A percentile compares a stretch with the other conserved stretches of the same genome.
phyloP scores from a whole-genome alignment of 1,140 invertebrate species.

The Aphelenchoides besseyi region DNA sequence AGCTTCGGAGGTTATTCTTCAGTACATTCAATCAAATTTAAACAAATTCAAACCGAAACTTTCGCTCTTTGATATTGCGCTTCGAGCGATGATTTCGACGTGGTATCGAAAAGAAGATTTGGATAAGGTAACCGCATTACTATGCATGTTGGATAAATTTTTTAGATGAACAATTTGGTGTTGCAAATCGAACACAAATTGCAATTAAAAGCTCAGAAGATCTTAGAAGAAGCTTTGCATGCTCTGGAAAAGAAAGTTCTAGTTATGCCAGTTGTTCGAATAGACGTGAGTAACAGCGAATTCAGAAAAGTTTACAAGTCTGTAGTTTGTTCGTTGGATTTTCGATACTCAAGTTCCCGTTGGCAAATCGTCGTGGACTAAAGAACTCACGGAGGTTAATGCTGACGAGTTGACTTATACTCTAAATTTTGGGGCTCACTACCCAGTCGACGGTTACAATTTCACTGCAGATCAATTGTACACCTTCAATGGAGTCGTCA shows the following conservation, averaged over 20 bases:
- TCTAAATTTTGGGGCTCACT: neutral
- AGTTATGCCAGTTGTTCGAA: neutral
- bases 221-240: no score
- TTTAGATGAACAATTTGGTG: no score
- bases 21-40: neutral
- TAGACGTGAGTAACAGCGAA: neutral
- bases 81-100: neutral
- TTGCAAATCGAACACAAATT: no score
- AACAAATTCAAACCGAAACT: neutral
- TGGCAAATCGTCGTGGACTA: neutral
- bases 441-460: neutral
- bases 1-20: neutral
- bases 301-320: neutral
- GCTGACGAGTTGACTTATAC: neutral
- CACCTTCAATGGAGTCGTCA: slow-evolving; percentile 6
- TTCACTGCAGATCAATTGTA: neutral
- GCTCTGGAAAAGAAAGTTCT: neutral
- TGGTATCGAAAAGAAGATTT: no score
- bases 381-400: neutral
- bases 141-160: no score
- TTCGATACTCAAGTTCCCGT: neutral
- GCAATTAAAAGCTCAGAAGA: no score
- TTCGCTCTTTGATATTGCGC: neutral
- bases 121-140: no score
- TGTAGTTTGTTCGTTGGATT: neutral